Percentiles rank a stretch among this genome's conserved stretches.
phyloP scores from a whole-genome alignment of 2,888 invertebrate genomes.

The Napeogenes sylphis region DNA sequence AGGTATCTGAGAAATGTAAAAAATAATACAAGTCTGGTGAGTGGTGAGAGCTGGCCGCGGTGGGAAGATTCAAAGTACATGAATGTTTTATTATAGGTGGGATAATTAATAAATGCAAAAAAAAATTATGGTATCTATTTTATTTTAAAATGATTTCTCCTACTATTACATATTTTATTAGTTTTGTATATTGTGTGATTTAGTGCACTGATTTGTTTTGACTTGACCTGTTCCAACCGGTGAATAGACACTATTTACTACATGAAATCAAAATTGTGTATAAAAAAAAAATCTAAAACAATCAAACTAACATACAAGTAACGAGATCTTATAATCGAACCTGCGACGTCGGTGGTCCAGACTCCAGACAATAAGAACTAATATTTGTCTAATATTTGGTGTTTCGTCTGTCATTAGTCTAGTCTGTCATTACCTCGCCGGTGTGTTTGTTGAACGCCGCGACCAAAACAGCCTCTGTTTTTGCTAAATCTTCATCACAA shows the following conservation, averaged over 20 bases:
- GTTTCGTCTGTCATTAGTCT: conserved; percentile 20
- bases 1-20: conserved; percentile 15
- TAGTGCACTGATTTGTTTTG: too few relatives aligned
- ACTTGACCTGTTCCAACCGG: too few relatives aligned
- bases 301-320: background rate
- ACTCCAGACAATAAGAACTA: conserved; percentile 30
- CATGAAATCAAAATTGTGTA: too few relatives aligned
- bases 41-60: conserved; percentile 9
- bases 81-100: background rate
- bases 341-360: conserved; percentile 33
- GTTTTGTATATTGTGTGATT: background rate
- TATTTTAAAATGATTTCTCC: background rate
- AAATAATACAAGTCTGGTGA: conserved; percentile 11
- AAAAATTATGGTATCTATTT: background rate
- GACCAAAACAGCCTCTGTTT: conserved; percentile 26
- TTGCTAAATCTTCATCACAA: conserved; percentile 18
- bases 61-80: conserved; percentile 8
- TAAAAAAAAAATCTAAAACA: background rate
- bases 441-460: conserved; percentile 36
- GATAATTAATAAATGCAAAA: conserved; percentile 1
- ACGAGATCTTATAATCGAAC: background rate
- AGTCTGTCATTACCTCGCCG: conserved; percentile 39
- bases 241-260: too few relatives aligned
- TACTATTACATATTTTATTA: background rate
- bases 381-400: conserved; percentile 39